phyloP scores from a whole-genome alignment of 2,888 invertebrate genomes.

The Drosophila sordidula region DNA sequence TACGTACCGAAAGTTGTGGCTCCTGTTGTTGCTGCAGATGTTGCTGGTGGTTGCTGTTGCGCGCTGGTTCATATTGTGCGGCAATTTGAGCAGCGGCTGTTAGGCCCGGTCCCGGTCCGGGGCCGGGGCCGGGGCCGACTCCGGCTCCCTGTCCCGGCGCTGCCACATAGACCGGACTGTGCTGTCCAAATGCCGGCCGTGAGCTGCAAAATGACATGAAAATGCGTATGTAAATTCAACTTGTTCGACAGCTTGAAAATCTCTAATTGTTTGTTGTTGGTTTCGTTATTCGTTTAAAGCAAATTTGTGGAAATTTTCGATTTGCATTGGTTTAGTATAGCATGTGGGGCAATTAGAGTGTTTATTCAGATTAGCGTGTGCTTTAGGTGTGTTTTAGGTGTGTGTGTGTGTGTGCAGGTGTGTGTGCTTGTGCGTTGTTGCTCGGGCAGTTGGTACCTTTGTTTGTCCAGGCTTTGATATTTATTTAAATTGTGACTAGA shows the following conservation, averaged over 20 bases:
- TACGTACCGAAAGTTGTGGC: conserved; percentile 71
- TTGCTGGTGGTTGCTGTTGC: conserved; percentile 66
- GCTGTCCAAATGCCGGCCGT: conserved; percentile 59
- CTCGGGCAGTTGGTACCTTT: conserved; percentile 78
- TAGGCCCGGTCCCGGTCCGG: conserved; percentile 30
- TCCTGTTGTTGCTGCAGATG: conserved; percentile 37
- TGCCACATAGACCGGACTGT: conserved; percentile 77
- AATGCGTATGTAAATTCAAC: conserved; percentile 24
- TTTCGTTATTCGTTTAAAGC: conserved; percentile 25
- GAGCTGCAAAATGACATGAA: conserved; percentile 52
- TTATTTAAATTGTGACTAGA: conserved; percentile 84
- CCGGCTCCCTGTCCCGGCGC: conserved; percentile 24
- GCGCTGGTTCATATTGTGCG: conserved; percentile 83
- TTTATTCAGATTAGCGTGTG: conserved; percentile 19
- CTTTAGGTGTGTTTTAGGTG: conserved; percentile 1
- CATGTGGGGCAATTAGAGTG: conserved; percentile 12
- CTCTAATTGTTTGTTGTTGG: conserved; percentile 18
- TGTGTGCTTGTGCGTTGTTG: conserved; percentile 9
- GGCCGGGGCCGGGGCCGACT: conserved; percentile 29
- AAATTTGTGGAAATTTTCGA: conserved; percentile 21
- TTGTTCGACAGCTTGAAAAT: conserved; percentile 7
- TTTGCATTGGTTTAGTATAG: conserved; percentile 14
- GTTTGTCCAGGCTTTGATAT: conserved; percentile 79
- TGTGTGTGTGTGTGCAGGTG: conserved; percentile 4
- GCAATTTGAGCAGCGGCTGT: conserved; percentile 80